Percentiles rank a stretch among this genome's conserved stretches.
These are phyloP conservation scores for Cygnus olor DNA, from an alignment of 2,797 vertebrate genomes.

Conservation along the genomic window DNA sequence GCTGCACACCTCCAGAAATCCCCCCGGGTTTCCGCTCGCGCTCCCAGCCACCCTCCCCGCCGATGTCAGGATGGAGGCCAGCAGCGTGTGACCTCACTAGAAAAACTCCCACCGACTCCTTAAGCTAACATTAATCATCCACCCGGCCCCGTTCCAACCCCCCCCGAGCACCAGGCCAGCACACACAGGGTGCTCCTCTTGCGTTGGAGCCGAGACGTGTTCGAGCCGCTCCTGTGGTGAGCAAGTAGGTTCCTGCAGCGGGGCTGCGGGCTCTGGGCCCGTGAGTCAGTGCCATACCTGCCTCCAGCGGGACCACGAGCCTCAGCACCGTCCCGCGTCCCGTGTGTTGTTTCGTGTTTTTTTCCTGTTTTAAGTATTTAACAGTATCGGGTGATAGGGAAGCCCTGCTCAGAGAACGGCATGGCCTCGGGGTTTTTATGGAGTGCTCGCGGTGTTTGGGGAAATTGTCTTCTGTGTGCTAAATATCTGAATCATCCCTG, in stretches of 20 bases:
- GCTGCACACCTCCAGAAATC: background rate
- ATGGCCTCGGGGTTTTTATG: background rate
- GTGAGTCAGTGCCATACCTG: background rate
- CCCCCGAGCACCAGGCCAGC: background rate
- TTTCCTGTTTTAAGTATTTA: background rate
- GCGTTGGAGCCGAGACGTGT: fast-evolving
- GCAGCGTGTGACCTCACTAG: fast-evolving
- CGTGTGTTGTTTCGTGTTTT: too few species aligned
- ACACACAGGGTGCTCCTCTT: fast-evolving
- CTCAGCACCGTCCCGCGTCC: fast-evolving
- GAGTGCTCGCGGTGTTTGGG: background rate
- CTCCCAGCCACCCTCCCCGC: fast-evolving
- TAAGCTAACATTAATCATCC: fast-evolving
- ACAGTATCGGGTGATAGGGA: background rate
- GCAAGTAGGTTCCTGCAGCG: background rate
- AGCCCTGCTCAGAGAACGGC: fast-evolving
- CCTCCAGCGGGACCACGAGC: too few species aligned
- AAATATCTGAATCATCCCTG: background rate
- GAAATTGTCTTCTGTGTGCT: background rate
- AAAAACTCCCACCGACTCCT: background rate
- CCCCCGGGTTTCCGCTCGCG: background rate
- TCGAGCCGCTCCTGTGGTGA: fast-evolving
- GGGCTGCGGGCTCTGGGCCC: fast-evolving
- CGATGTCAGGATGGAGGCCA: fast-evolving
- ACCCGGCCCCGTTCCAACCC: fast-evolving